phyloP scores from a whole-genome alignment of 1,140 invertebrate species.

The Apolygus lucorum region DNA sequence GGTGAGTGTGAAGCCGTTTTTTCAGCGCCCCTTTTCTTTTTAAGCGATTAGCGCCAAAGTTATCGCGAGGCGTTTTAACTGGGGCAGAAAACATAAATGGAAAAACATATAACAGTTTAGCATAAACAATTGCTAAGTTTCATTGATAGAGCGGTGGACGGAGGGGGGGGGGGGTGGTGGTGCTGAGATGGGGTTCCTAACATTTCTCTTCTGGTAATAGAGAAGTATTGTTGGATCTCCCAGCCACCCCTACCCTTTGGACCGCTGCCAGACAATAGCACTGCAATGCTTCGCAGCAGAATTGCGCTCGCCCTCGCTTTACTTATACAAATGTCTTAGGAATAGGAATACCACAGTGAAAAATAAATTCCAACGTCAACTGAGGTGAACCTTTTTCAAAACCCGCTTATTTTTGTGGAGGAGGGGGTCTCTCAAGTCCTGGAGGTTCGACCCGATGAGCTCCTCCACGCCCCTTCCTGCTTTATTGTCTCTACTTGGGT shows the following conservation, averaged over 20 bases:
- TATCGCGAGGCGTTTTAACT: slow-evolving; percentile 11
- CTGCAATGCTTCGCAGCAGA: slow-evolving; percentile 23
- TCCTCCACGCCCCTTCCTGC: no score
- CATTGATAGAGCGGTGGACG: slow-evolving; percentile 14
- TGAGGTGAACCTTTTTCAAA: slow-evolving; percentile 13
- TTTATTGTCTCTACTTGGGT: no score
- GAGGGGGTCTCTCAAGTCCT: no score
- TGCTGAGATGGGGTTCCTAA: not conserved
- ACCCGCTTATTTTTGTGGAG: not conserved
- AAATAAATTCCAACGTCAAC: slow-evolving; percentile 20
- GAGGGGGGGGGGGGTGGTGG: no score
- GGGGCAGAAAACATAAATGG: slow-evolving; percentile 23
- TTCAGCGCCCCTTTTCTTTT: no score
- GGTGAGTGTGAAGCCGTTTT: no score
- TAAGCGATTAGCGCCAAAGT: not conserved
- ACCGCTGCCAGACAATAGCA: slow-evolving; percentile 19
- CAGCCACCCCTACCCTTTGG: slow-evolving; percentile 4
- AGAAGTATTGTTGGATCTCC: slow-evolving; percentile 21
- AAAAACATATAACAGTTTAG: slow-evolving; percentile 23
- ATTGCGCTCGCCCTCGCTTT: slow-evolving; percentile 22
- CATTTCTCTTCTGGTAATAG: slow-evolving; percentile 22
- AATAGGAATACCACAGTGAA: slow-evolving; percentile 22
- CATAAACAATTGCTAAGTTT: slow-evolving; percentile 24
- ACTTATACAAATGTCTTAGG: slow-evolving; percentile 24
- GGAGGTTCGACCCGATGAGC: no score